Conservation (phyloP, 2,113 vertebrate genomes). For the Sclerurus mexicanus region DNA sequence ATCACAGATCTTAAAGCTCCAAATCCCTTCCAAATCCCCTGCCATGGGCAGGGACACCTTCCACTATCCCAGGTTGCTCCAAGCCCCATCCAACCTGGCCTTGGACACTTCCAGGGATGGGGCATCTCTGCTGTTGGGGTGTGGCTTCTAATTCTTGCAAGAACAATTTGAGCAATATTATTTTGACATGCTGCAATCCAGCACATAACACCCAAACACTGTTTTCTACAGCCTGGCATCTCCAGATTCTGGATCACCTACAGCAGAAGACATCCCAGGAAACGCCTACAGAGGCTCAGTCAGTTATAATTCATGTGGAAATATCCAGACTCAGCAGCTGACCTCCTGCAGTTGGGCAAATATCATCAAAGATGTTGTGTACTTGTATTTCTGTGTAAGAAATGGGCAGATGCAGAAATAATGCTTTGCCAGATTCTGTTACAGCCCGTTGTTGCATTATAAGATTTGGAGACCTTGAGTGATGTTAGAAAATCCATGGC, state of each 20-base stretch:
- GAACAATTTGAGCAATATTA: not conserved
- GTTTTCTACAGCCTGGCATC: not conserved
- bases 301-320: not conserved
- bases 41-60: not conserved
- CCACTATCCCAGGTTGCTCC: not conserved
- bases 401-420: not conserved
- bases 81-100: not conserved
- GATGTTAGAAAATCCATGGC: not conserved
- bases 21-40: not conserved
- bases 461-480: conserved; percentile 39
- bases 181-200: not conserved
- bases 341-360: conserved; percentile 28
- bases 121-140: not conserved
- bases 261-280: not conserved
- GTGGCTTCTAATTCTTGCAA: not conserved
- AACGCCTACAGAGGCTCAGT: not conserved
- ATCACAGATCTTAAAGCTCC: not conserved
- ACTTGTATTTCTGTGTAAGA: not conserved
- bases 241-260: not conserved
- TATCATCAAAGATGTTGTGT: not conserved
- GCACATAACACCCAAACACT: not conserved
- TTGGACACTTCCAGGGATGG: not conserved
- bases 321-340: not conserved
- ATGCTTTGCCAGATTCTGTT: not conserved
- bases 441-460: not conserved